Percentiles rank a stretch among this genome's conserved stretches.
Conservation (phyloP, 2,888 invertebrate genomes). For the Meteorus colon region DNA sequence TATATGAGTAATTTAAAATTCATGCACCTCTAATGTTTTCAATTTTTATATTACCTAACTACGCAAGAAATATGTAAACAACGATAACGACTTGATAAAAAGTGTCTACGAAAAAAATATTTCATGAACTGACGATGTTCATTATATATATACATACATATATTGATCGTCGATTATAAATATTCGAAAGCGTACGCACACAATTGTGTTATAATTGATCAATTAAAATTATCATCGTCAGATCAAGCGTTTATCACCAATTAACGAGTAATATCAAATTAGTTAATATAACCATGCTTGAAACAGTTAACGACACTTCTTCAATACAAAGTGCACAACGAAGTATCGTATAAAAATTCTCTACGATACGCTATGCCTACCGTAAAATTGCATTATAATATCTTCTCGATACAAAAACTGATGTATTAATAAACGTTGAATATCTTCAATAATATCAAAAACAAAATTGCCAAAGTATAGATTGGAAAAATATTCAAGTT, state of each 20-base stretch:
- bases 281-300: constrained; percentile 36
- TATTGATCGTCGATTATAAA: background rate
- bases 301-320: constrained; percentile 40
- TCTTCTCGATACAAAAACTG: constrained; percentile 19
- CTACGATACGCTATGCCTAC: constrained; percentile 44
- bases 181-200: background rate
- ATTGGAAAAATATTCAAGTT: background rate
- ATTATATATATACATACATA: background rate
- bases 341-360: constrained; percentile 49
- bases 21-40: constrained; percentile 53
- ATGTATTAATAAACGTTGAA: constrained; percentile 1
- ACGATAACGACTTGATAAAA: constrained; percentile 51
- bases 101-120: constrained; percentile 31
- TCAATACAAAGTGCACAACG: constrained; percentile 58
- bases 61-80: constrained; percentile 53
- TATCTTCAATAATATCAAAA: background rate
- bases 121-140: constrained; percentile 60
- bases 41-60: constrained; percentile 51
- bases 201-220: background rate
- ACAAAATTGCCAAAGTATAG: background rate
- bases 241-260: constrained; percentile 26
- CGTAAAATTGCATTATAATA: constrained; percentile 37
- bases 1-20: constrained; percentile 45
- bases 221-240: constrained; percentile 31
- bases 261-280: constrained; percentile 32